Conservation (phyloP, 2,888 invertebrate genomes). For the Ariolimax columbianus region DNA sequence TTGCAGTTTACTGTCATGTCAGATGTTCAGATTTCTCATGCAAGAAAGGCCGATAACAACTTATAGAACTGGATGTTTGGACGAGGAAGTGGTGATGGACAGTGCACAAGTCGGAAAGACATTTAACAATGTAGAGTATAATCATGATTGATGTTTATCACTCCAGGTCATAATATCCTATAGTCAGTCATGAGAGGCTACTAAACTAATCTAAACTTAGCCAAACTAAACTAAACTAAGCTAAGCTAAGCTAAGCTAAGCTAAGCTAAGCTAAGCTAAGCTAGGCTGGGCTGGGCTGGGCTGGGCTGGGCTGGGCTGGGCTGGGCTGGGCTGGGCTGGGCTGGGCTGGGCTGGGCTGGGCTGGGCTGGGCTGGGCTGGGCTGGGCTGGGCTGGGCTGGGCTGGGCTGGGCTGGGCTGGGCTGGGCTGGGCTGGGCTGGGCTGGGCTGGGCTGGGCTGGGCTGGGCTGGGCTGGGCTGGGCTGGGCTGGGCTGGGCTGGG, state of each 20-base stretch:
- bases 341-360: conserved; percentile 38
- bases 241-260: conserved; percentile 15
- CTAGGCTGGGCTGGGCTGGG: conserved; percentile 29
- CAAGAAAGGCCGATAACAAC: too few relatives aligned
- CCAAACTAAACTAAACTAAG: conserved; percentile 19
- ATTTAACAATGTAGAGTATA: too few relatives aligned
- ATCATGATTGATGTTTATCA: too few relatives aligned
- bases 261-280: conserved; percentile 6
- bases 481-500: conserved; percentile 38
- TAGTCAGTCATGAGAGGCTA: too few relatives aligned
- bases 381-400: conserved; percentile 28
- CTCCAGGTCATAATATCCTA: too few relatives aligned
- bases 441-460: conserved; percentile 36
- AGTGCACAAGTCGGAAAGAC: too few relatives aligned
- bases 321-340: conserved; percentile 19
- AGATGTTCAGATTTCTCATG: too few relatives aligned
- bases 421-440: conserved; percentile 30
- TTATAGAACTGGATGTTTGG: too few relatives aligned
- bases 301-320: conserved; percentile 23
- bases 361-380: conserved; percentile 37
- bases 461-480: conserved; percentile 31
- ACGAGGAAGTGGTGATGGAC: too few relatives aligned
- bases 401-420: conserved; percentile 31
- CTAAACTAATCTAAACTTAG: conserved; percentile 19
- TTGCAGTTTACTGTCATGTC: too few relatives aligned